These are phyloP conservation scores for Papilio elwesi DNA, from an alignment of 2,888 invertebrate genomes.

Conservation along the genomic window DNA sequence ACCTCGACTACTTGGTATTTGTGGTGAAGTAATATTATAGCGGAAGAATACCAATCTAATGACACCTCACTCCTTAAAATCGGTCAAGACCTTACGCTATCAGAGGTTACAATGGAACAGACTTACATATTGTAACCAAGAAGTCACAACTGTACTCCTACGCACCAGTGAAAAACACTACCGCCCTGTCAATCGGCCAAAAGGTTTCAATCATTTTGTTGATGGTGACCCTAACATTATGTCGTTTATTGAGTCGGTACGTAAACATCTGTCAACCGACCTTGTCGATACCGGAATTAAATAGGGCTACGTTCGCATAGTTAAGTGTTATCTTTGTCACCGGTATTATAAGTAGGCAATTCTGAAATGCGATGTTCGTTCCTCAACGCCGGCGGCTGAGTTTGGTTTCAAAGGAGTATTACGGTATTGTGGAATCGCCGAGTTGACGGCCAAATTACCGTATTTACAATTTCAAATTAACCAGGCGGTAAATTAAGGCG, in stretches of 20 bases:
- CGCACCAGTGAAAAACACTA: no score
- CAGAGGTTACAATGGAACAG: no score
- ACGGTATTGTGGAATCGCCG: slow-evolving; percentile 52
- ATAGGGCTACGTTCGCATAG: neutral
- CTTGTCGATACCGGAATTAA: slow-evolving; percentile 11
- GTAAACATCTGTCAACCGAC: slow-evolving; percentile 15
- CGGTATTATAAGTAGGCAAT: slow-evolving; percentile 51
- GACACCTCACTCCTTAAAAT: no score
- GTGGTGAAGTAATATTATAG: no score
- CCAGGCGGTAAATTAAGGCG: slow-evolving; percentile 65
- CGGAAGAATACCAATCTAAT: no score
- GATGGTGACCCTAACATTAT: neutral
- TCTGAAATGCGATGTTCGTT: slow-evolving; percentile 52
- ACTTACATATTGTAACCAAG: no score
- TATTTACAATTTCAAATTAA: slow-evolving; percentile 69
- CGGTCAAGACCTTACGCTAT: no score
- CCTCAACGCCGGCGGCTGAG: slow-evolving; percentile 35
- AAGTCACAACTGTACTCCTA: no score
- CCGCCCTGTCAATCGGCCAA: no score
- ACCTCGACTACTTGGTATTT: no score
- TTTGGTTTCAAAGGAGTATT: slow-evolving; percentile 40
- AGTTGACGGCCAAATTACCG: slow-evolving; percentile 60
- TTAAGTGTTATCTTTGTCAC: slow-evolving; percentile 27
- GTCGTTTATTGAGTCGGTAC: neutral
- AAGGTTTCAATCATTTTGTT: no score